Base-by-base conservation (phyloP, 23 tunicate species). In the Pegea sp. region DNA sequence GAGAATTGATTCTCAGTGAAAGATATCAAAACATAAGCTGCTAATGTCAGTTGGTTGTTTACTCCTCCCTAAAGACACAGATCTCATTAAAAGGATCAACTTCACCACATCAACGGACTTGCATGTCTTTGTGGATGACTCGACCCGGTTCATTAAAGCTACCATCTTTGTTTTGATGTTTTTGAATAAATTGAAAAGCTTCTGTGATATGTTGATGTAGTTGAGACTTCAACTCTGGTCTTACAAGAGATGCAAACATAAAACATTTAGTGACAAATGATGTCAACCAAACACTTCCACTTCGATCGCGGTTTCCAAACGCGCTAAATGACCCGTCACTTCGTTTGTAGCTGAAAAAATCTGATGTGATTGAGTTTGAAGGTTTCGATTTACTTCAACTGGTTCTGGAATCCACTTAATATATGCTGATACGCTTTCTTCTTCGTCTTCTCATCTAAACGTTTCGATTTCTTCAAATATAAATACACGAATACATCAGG, bases 11-110 rank as follows among this genome's bases (percentile, higher is more conserved):
- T n/a, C n/a, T n/a, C n/a, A n/a, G n/a, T 61, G 0, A 81, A 31
- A 26, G 81, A 42, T 24, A 81, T 73, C 38, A 81, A 30, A 27
- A 81, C 93, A 46, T 81, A 81, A 22, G 93, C 93, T 3, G 93
- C 53, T 75, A 81, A 57, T 3, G 93, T 72, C 1, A 56, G 29
- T 4, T 31, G 52, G 28, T 67, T 66, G 65, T 50, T 56, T 5
- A 81, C 93, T 21, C 75, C 81, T 8, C 93, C 81, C 92, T 78
- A 46, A 34, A 34, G n/a, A n/a, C n/a, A n/a, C n/a, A n/a, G n/a
- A n/a, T 33, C n/a, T n/a, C n/a, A n/a, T n/a, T n/a, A n/a, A n/a
- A n/a, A n/a, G n/a, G n/a, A n/a, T n/a, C n/a, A n/a, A n/a, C n/a
- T 19, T 1, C 16, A 19, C 16, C 13, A 13, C 0, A 29, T 26